These are phyloP conservation scores for Anolis carolinensis DNA, from an alignment of 2,113 vertebrate species.

Conservation along the genomic window DNA sequence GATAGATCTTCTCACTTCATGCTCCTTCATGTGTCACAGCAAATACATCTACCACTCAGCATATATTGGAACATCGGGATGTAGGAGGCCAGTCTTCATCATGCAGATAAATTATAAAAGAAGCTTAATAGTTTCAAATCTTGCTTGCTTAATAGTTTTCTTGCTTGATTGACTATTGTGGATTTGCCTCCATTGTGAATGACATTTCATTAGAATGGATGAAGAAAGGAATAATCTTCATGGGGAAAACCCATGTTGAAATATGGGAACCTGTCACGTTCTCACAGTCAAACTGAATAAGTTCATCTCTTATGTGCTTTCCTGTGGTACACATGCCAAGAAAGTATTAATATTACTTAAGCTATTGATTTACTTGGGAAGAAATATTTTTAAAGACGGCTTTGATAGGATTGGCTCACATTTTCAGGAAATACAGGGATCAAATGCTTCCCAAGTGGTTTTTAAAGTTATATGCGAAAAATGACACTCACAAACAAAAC, in stretches of 20 bases:
- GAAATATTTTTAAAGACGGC: neutral
- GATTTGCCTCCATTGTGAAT: neutral
- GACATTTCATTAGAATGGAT: slow-evolving; percentile 21
- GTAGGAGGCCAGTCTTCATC: slow-evolving; percentile 18
- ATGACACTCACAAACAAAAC: slow-evolving; percentile 36
- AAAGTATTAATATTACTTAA: slow-evolving; percentile 46
- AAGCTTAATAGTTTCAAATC: slow-evolving; percentile 7
- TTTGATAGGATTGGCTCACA: slow-evolving; percentile 37
- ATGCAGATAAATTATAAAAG: slow-evolving; percentile 3
- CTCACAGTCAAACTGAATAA: slow-evolving; percentile 27
- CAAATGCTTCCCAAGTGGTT: slow-evolving; percentile 35
- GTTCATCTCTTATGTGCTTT: slow-evolving; percentile 33
- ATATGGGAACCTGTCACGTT: slow-evolving; percentile 26
- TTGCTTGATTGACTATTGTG: slow-evolving; percentile 18
- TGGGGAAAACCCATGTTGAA: slow-evolving; percentile 30
- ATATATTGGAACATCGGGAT: neutral
- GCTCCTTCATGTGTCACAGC: neutral
- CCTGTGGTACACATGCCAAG: slow-evolving; percentile 24
- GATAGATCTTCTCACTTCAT: neutral
- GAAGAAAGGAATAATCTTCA: slow-evolving; percentile 24
- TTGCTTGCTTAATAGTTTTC: too few relatives aligned
- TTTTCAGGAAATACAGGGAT: slow-evolving; percentile 39
- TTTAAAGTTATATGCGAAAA: slow-evolving; percentile 27
- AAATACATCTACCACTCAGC: neutral
- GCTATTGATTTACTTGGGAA: slow-evolving; percentile 22